phyloP scores from a whole-genome alignment of 1,140 invertebrate species.

The Carposina sasakii region DNA sequence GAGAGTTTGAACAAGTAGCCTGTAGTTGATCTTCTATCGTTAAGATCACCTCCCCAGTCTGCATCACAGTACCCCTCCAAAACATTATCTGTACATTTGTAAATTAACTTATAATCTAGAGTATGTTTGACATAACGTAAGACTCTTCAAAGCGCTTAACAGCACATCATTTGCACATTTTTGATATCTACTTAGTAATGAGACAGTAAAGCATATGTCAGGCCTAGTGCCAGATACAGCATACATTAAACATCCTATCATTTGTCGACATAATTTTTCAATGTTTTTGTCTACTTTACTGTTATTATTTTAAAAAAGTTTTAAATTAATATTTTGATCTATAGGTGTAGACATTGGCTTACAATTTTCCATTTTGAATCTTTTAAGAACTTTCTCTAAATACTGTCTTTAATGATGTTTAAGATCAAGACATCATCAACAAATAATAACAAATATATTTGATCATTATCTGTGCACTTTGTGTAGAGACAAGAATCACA shows the following conservation, averaged over 20 bases:
- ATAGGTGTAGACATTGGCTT: slow-evolving; percentile 7
- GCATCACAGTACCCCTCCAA: background rate
- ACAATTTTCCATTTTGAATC: slow-evolving; percentile 22
- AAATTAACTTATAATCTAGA: background rate
- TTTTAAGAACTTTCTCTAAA: slow-evolving; percentile 28
- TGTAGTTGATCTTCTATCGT: background rate
- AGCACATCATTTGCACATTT: slow-evolving; percentile 23
- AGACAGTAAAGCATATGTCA: slow-evolving; percentile 29
- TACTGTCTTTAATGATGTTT: slow-evolving; percentile 27
- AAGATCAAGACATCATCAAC: slow-evolving; percentile 38
- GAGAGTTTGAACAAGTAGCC: background rate
- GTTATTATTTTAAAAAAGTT: too few relatives aligned
- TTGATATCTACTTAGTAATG: slow-evolving; percentile 33
- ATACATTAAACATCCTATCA: slow-evolving; percentile 34
- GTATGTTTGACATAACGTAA: slow-evolving; percentile 32
- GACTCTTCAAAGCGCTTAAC: slow-evolving; percentile 26
- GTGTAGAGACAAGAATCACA: slow-evolving; percentile 39
- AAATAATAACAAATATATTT: slow-evolving; percentile 32
- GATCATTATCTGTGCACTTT: slow-evolving; percentile 2
- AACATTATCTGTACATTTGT: background rate
- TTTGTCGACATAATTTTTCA: slow-evolving; percentile 26
- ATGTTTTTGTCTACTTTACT: slow-evolving; percentile 15
- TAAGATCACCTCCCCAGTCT: slow-evolving; percentile 1
- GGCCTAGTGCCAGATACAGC: slow-evolving; percentile 33
- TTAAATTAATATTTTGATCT: slow-evolving; percentile 23